Percentiles rank a stretch among this genome's conserved stretches.
These are phyloP conservation scores for Cheilosia pagana DNA, from an alignment of 2,888 invertebrate species.

Conservation along the genomic window DNA sequence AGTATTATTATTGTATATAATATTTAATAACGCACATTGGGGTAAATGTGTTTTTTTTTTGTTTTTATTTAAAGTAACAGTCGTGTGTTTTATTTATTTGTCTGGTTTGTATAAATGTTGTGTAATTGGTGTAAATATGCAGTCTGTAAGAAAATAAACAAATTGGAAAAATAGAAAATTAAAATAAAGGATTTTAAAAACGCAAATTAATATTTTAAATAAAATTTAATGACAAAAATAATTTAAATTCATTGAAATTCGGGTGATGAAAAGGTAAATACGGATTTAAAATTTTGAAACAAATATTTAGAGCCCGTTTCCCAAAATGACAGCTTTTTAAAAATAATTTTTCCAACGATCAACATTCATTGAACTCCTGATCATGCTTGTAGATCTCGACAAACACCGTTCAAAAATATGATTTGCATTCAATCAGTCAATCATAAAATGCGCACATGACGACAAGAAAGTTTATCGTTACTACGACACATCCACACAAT, in stretches of 20 bases:
- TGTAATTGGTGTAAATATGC: slow-evolving; percentile 71
- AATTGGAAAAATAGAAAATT: slow-evolving; percentile 74
- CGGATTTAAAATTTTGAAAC: no score
- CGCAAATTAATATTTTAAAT: slow-evolving; percentile 31
- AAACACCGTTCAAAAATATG: no score
- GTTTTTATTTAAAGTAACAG: not conserved
- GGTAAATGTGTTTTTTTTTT: slow-evolving; percentile 29
- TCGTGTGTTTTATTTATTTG: slow-evolving; percentile 23
- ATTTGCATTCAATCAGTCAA: no score
- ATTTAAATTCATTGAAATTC: slow-evolving; percentile 17
- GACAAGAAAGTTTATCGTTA: no score
- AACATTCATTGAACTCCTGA: no score
- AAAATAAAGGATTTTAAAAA: slow-evolving; percentile 46
- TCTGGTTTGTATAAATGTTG: slow-evolving; percentile 55
- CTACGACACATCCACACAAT: no score
- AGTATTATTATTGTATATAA: slow-evolving; percentile 55
- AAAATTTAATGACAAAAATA: slow-evolving; percentile 11
- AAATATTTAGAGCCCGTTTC: not conserved
- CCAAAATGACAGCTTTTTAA: no score
- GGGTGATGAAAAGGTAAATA: slow-evolving; percentile 36
- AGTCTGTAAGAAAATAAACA: slow-evolving; percentile 76
- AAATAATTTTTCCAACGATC: no score
- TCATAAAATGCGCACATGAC: no score
- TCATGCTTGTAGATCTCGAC: no score
- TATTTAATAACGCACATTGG: slow-evolving; percentile 68